phyloP scores from a whole-genome alignment of 2,888 invertebrate species.

The Ophraella communa region DNA sequence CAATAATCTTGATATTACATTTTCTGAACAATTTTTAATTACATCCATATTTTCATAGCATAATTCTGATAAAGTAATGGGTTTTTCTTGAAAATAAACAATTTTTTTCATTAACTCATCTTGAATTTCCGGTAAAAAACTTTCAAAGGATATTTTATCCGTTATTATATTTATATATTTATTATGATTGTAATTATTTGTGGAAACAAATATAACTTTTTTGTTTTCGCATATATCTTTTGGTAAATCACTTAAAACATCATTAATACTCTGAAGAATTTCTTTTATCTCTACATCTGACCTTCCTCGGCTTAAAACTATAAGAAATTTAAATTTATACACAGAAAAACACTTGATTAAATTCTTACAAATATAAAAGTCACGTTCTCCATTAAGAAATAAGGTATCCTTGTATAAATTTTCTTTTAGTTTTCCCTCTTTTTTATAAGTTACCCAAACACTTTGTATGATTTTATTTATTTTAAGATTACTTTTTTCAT shows the following conservation, averaged over 20 bases:
- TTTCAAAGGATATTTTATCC: neutral
- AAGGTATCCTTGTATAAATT: neutral
- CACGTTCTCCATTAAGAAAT: neutral
- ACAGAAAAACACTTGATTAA: slow-evolving; percentile 2
- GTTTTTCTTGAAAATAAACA: neutral
- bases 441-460: neutral
- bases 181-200: neutral
- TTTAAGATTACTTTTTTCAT: neutral
- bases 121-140: neutral
- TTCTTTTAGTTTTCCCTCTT: slow-evolving; percentile 1
- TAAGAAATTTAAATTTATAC: neutral
- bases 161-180: neutral
- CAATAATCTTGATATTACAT: neutral
- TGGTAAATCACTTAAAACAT: neutral
- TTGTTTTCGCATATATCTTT: neutral
- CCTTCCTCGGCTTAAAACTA: neutral
- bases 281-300: neutral
- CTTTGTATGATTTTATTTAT: slow-evolving; percentile 1
- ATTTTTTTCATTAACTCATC: neutral
- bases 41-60: neutral
- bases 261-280: neutral
- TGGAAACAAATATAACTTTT: neutral
- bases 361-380: neutral
- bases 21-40: neutral
- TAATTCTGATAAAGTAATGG: neutral